A percentile compares a stretch with the other conserved stretches of the same genome.
These are phyloP conservation scores for Yponomeuta evonymella DNA, from an alignment of 2,888 invertebrate genomes.

Conservation along the genomic window DNA sequence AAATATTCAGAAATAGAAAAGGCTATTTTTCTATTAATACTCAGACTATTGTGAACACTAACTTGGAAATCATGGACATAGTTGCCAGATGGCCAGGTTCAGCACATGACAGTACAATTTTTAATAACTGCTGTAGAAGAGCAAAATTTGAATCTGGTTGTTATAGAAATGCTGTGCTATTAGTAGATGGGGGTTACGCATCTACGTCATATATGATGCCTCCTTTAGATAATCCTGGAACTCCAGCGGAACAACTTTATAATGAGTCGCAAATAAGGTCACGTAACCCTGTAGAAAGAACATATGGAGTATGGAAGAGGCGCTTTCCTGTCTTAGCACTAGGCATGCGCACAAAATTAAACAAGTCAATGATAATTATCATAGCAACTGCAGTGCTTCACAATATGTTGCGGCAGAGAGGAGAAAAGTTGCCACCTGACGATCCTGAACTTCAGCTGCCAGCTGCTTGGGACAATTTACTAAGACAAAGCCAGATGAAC, in stretches of 20 bases:
- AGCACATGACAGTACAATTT: conserved; percentile 23
- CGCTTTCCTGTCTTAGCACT: conserved; percentile 20
- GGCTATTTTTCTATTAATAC: conserved; percentile 23
- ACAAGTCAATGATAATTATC: conserved; percentile 19
- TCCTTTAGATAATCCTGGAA: conserved; percentile 20
- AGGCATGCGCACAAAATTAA: conserved; percentile 18
- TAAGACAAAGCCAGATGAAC: conserved; percentile 17
- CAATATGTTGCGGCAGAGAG: conserved; percentile 18
- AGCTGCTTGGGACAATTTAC: conserved; percentile 18
- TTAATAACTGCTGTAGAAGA: conserved; percentile 19
- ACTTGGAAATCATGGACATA: conserved; percentile 12
- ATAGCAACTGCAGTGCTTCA: conserved; percentile 22
- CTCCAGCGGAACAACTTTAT: conserved; percentile 15
- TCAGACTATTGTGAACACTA: conserved; percentile 17
- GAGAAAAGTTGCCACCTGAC: conserved; percentile 20
- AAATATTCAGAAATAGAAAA: conserved; percentile 22
- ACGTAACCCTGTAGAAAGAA: conserved; percentile 13
- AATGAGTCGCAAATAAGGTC: conserved; percentile 16
- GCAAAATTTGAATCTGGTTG: conserved; percentile 22
- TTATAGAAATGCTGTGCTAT: conserved; percentile 21
- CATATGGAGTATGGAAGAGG: conserved; percentile 14
- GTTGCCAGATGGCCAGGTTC: conserved; percentile 21
- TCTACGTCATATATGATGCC: conserved; percentile 21
- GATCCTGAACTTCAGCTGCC: conserved; percentile 21
- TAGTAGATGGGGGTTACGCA: conserved; percentile 24